phyloP scores from a whole-genome alignment of 2,888 invertebrate genomes.

The Drosophila paracracens region DNA sequence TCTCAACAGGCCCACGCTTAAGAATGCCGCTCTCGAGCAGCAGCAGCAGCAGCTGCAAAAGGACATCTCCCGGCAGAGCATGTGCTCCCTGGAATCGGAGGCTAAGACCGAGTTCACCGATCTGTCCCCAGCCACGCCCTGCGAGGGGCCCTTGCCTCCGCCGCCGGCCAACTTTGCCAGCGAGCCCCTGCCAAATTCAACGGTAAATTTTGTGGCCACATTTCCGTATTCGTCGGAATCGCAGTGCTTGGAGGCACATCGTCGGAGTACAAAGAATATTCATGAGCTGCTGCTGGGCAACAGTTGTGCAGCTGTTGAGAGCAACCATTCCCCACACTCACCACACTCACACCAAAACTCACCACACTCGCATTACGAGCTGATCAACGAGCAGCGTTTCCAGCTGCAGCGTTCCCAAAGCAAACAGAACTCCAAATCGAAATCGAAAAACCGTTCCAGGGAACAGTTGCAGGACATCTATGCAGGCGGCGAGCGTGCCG shows the following conservation, averaged over 20 bases:
- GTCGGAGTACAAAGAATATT: constrained; percentile 84
- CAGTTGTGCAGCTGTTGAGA: constrained; percentile 59
- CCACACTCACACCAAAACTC: constrained; percentile 2
- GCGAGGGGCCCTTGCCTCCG: constrained; percentile 63
- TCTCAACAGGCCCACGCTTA: constrained; percentile 59
- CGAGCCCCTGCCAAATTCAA: constrained; percentile 49
- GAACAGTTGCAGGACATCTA: constrained; percentile 70
- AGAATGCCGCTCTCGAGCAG: constrained; percentile 64
- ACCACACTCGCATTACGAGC: constrained; percentile 86
- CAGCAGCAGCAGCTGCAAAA: constrained; percentile 80
- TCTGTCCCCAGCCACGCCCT: constrained; percentile 84
- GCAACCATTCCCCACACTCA: constrained; percentile 84
- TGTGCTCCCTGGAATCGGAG: constrained; percentile 85
- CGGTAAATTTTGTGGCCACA: constrained; percentile 83
- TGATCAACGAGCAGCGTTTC: constrained; percentile 83
- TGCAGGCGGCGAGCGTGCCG: constrained; percentile 80
- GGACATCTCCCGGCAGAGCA: constrained; percentile 84
- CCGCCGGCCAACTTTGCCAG: constrained; percentile 75
- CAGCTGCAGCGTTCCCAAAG: constrained; percentile 59
- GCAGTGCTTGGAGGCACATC: constrained; percentile 84
- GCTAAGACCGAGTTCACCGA: constrained; percentile 85
- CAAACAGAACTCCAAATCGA: constrained; percentile 64
- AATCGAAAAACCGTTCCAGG: constrained; percentile 62
- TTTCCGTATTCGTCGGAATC: constrained; percentile 85
- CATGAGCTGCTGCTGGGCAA: constrained; percentile 82